Percentiles rank a stretch among this genome's conserved stretches.
Conservation (phyloP, 2,888 invertebrate genomes). For the Trissolcus brochymenae region DNA sequence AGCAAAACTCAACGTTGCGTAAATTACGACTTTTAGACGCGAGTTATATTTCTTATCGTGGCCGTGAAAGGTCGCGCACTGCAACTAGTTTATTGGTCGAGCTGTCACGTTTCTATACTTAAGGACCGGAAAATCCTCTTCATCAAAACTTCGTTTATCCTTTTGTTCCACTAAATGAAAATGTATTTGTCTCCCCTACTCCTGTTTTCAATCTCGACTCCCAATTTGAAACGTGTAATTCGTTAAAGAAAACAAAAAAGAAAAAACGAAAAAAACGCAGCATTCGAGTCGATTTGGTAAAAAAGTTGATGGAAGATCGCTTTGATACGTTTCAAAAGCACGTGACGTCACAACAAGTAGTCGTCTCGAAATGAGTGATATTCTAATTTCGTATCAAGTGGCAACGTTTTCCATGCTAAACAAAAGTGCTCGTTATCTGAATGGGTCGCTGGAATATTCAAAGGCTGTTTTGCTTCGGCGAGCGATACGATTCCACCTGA, state of each 20-base stretch:
- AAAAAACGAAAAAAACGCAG: no score
- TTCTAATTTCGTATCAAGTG: slow-evolving; percentile 49
- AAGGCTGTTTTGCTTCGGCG: slow-evolving; percentile 51
- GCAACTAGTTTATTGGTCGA: slow-evolving; percentile 50
- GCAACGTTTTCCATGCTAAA: slow-evolving; percentile 36
- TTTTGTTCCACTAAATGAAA: slow-evolving; percentile 48
- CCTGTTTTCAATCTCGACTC: slow-evolving; percentile 33
- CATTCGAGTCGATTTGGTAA: background rate
- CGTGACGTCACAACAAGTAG: background rate
- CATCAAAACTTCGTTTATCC: slow-evolving; percentile 56
- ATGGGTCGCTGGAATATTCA: slow-evolving; percentile 54
- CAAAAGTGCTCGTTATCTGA: slow-evolving; percentile 57
- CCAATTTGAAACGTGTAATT: background rate
- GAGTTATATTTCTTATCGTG: slow-evolving; percentile 57
- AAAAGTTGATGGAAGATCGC: background rate
- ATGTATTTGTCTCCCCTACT: slow-evolving; percentile 26
- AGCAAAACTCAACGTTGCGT: slow-evolving; percentile 34
- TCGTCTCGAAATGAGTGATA: slow-evolving; percentile 33
- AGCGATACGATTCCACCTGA: slow-evolving; percentile 58
- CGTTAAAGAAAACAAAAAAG: background rate
- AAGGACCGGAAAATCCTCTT: slow-evolving; percentile 52
- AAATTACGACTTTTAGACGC: slow-evolving; percentile 52
- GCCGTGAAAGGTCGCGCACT: slow-evolving; percentile 45
- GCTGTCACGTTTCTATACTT: slow-evolving; percentile 40
- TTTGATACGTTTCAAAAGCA: slow-evolving; percentile 7